Base-by-base conservation (phyloP, 2,888 invertebrate species). In the Cephus runcator region DNA sequence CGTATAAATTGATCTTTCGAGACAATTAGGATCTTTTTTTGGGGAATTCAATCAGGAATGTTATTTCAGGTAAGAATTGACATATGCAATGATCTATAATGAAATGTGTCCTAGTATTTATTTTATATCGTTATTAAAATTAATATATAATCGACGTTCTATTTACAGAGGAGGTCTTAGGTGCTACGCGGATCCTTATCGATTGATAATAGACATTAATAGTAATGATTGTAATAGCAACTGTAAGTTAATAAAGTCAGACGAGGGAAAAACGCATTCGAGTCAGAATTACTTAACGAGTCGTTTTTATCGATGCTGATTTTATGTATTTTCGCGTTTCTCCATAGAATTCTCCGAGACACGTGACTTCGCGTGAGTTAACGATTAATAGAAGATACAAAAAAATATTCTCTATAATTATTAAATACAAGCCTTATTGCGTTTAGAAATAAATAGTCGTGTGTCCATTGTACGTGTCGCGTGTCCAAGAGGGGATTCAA, bases 61-160 rank as follows among this genome's bases (percentile, higher is more conserved):
- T 56, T 56, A 23, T 23, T 56, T 56, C 23, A 23, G 56, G 56
- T 9, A 23, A 15, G 0, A 56, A 56, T 2, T 56, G 23, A 56
- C 2, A 9, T 23, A 2, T 56, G 56, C 56, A 23, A 23, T 23
- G 1, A 56, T 9, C 9, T 56, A 69, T 77, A 74, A 75, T 77
- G 74, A 77, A 77, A 75, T 77, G 74, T 75, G 71, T 77, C 75
- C 71, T 77, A 77, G 69, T 71, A 77, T 77, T 77, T 75, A 77
- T 77, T 90, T 88, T 82, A 84, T 88, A 87, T 84, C 81, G 84
- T 88, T 88, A 88, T 88, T 89, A 87, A 88, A 90, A 87, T 89
- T 89, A 89, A 90, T 89, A 89, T 88, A 90, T 88, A 81, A 83
- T 85, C 86, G 83, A 84, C 85, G 82, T 82, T 83, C 81, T 90